These are phyloP conservation scores for Discoglossus pictus DNA, from an alignment of 2,797 vertebrate genomes.

Conservation along the genomic window DNA sequence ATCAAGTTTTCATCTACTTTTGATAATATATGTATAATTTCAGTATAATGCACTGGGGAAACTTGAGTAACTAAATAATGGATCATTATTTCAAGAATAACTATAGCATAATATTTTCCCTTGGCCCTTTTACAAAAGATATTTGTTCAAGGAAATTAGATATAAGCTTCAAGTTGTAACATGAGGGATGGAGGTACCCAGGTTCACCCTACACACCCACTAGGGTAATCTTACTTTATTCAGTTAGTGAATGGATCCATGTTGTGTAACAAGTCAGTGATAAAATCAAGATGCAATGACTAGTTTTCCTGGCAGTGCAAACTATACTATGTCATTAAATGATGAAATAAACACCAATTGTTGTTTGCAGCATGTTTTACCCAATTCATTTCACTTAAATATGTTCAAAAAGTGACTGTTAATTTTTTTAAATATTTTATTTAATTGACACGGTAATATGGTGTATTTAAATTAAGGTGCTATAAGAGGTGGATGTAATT, in stretches of 20 bases:
- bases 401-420: no score
- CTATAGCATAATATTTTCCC: slow-evolving; percentile 30
- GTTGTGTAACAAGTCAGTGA: slow-evolving; percentile 21
- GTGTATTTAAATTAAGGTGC: no score
- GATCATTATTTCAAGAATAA: no score
- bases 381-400: no score
- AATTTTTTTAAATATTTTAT: no score
- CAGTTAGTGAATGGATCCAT: slow-evolving; percentile 11
- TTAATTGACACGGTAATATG: no score
- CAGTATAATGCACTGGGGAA: no score
- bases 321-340: slow-evolving; percentile 11
- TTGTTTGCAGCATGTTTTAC: no score
- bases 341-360: slow-evolving; percentile 15
- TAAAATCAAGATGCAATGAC: slow-evolving; percentile 25
- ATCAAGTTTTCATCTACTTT: no score
- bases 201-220: slow-evolving; percentile 38
- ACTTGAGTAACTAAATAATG: no score
- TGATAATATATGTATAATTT: no score
- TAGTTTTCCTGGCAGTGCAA: slow-evolving; percentile 23
- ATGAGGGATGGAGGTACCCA: slow-evolving; percentile 17
- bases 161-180: slow-evolving; percentile 38
- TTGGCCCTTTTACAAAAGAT: slow-evolving; percentile 36
- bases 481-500: no score
- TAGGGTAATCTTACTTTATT: slow-evolving; percentile 26
- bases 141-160: slow-evolving; percentile 28